Evolutionary conservation across 2,888 invertebrate species (phyloP), one percentile per base, ranked within the genome.

Genomic region (Chaetogeoica ovagalla): DNA sequence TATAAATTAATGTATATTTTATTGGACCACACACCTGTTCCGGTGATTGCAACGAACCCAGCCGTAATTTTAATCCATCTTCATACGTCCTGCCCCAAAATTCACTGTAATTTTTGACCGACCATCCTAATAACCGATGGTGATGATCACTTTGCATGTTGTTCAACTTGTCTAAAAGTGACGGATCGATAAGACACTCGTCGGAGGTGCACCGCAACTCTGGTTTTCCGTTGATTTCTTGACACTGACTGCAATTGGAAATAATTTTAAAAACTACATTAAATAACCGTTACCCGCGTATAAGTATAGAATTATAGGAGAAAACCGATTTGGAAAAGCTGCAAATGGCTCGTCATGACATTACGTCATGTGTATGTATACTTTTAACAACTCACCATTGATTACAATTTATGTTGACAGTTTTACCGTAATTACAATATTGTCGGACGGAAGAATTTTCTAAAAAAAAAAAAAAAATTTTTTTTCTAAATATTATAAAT

Each of bases 11-110:
- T 43, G 43, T 43, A 43, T 9, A 43, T 43, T 43, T 43, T 30
- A 30, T 43, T 43, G 6, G 6, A 43, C 6, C 37, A 79, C 66
- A 21, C 63, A 90, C 90, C 84, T 87, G 87, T 83, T 86, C 85
- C 37, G 88, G 87, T 0, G 91, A 90, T 84, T 88, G 88, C 23
- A 89, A 85, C 0, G 91, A 91, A 59, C 96, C 96, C 81, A 95
- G 88, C 83, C 92, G 91, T 83, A 91, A 90, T 65, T 89, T 87
- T 72, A 96, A 88, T 1, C 95, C 97, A 37, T 97, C 94, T 7
- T 89, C 89, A 21, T 96, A 90, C 71, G 92, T 94, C 85, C 90
- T 90, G 2, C 94, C 94, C 91, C 93, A 93, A 87, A 97, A 96
- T 85, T 92, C 88, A 0, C 92, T 88, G 86, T 97, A 94, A 87